A percentile compares a stretch with the other conserved stretches of the same genome.
phyloP scores from a whole-genome alignment of 2,113 vertebrate species.

The Phyllostomus hastatus region DNA sequence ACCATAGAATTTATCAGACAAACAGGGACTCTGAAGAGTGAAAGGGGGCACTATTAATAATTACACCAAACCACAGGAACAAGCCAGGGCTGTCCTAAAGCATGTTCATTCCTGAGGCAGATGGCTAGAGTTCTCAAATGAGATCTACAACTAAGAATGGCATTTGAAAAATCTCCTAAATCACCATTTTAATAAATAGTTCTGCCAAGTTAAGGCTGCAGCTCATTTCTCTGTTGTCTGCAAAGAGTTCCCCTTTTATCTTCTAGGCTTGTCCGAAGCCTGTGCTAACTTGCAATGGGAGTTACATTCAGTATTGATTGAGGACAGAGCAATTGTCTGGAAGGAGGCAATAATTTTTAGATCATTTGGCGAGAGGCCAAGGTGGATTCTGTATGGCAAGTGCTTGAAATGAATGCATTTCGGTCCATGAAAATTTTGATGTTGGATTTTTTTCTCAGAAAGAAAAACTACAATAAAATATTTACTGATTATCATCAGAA shows the following conservation, averaged over 20 bases:
- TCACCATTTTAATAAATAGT: constrained; percentile 23
- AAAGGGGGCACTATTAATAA: neutral
- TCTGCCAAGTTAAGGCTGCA: neutral
- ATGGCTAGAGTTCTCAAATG: neutral
- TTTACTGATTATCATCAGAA: neutral
- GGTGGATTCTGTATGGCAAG: neutral
- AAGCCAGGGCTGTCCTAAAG: neutral
- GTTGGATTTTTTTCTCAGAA: neutral
- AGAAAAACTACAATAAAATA: neutral
- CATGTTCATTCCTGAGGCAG: neutral
- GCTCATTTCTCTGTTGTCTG: constrained; percentile 4
- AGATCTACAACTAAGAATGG: neutral
- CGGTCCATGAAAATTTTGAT: neutral
- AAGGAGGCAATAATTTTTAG: neutral
- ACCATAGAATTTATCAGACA: neutral
- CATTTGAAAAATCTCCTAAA: constrained; percentile 47
- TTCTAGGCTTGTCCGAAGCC: neutral
- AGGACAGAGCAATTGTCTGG: neutral
- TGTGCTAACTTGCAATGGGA: constrained; percentile 30
- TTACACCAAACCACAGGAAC: neutral
- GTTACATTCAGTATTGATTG: neutral
- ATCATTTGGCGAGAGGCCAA: constrained; percentile 15
- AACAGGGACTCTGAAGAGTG: neutral
- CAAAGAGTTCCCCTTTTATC: constrained; percentile 16
- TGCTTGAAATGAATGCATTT: neutral